phyloP scores from a whole-genome alignment of 2,888 invertebrate genomes.

The Ashinkailepas kermadecensis region DNA sequence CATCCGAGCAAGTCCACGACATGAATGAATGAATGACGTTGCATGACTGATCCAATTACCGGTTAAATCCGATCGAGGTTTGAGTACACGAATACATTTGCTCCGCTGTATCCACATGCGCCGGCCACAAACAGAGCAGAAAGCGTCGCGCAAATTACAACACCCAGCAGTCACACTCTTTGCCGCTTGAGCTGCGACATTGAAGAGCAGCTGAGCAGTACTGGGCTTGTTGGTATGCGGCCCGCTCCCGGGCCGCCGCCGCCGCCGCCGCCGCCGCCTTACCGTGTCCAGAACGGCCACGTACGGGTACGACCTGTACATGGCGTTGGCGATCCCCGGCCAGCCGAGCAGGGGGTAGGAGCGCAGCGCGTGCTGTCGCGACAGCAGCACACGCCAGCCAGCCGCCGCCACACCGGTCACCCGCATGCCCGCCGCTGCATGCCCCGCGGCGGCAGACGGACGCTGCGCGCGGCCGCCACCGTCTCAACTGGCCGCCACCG shows the following conservation, averaged over 20 bases:
- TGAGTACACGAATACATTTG: not conserved
- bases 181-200: no score
- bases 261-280: not conserved
- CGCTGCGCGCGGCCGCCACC: no score
- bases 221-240: not conserved
- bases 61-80: not conserved
- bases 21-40: no score
- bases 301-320: constrained; percentile 12
- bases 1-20: no score
- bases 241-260: no score
- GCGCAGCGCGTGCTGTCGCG: not conserved
- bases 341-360: not conserved
- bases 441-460: not conserved
- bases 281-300: not conserved
- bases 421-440: not conserved
- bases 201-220: not conserved
- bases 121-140: no score
- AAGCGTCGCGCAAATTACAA: not conserved
- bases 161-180: no score
- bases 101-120: not conserved
- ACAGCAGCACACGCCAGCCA: not conserved
- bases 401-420: not conserved
- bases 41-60: no score
- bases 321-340: not conserved
- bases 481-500: no score